Evolutionary conservation across 2,888 invertebrate genomes (phyloP).

Genomic region (Epsilonema sp.): DNA sequence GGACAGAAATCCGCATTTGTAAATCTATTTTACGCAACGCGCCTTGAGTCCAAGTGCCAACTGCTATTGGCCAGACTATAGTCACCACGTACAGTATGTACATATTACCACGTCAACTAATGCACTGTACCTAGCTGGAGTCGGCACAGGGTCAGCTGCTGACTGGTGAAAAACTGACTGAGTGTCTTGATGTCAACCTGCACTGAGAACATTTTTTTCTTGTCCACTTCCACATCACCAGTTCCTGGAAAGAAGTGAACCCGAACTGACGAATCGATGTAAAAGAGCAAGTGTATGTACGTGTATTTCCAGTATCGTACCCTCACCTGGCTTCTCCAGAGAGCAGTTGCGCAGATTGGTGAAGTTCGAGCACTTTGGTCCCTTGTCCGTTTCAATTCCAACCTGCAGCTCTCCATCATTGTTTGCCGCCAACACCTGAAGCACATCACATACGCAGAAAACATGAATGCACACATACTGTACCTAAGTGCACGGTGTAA

Average conservation of each 20-base stretch:
- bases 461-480: background rate
- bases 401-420: background rate
- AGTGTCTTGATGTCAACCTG: background rate
- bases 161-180: background rate
- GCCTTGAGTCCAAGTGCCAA: no score
- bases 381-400: background rate
- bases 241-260: no score
- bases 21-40: no score
- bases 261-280: no score
- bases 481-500: background rate
- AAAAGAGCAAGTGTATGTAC: no score
- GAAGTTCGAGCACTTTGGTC: background rate
- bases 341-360: background rate
- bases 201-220: background rate
- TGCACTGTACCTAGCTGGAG: no score
- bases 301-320: background rate
- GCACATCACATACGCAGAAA: background rate
- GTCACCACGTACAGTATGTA: no score
- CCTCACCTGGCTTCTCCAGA: background rate
- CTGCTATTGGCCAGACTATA: no score
- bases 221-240: no score
- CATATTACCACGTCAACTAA: no score
- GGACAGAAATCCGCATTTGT: no score
- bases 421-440: background rate
- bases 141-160: background rate